Evolutionary conservation across 2,888 invertebrate species (phyloP).

Genomic region (Eutolmus rufibarbis): DNA sequence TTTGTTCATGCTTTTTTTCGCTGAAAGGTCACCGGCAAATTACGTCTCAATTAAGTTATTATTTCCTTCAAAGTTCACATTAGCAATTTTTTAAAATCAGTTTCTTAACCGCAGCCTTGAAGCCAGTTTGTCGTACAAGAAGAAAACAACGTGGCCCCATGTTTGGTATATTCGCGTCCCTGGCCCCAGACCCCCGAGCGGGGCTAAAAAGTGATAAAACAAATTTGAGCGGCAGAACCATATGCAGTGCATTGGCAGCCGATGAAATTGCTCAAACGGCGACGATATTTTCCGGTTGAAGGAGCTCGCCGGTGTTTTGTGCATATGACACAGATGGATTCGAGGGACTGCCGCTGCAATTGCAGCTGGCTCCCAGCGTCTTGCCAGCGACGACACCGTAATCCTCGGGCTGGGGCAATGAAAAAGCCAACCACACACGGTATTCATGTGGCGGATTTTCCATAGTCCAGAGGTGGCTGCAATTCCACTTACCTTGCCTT

Average conservation of each 20-base stretch:
- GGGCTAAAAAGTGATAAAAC: not conserved
- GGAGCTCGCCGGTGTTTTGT: not conserved
- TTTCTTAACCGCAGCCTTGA: slow-evolving; percentile 21
- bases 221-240: not conserved
- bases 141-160: not conserved
- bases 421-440: not conserved
- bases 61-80: slow-evolving; percentile 5
- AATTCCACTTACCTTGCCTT: not conserved
- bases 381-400: not conserved
- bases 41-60: slow-evolving; percentile 30
- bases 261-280: slow-evolving; percentile 4
- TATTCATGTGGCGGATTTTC: not conserved
- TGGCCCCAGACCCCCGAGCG: no score
- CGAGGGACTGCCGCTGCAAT: not conserved
- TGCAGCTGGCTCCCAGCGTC: not conserved
- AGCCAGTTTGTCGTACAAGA: not conserved
- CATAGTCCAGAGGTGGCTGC: not conserved
- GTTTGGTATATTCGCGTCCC: not conserved
- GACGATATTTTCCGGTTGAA: slow-evolving; percentile 7
- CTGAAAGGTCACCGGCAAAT: not conserved
- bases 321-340: not conserved
- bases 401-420: not conserved
- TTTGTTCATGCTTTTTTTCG: not conserved
- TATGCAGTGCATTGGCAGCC: not conserved
- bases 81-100: not conserved